These are phyloP conservation scores for Tadarida brasiliensis DNA, from an alignment of 2,797 vertebrate species.

Conservation along the genomic window DNA sequence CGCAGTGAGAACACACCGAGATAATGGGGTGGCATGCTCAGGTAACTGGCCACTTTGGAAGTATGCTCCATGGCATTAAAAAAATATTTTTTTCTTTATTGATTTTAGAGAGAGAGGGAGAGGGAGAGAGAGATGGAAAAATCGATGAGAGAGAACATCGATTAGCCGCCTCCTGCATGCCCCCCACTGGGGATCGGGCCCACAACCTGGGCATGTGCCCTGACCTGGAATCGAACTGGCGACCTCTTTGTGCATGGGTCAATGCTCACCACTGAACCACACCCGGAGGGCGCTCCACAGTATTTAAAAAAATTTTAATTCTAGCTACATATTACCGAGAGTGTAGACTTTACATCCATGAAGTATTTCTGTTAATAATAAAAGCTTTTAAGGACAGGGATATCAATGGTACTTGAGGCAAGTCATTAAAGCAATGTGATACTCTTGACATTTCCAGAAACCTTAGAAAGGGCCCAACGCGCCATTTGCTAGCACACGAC, in stretches of 20 bases:
- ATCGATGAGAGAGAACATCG: no score
- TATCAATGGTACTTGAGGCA: background rate
- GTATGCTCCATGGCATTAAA: background rate
- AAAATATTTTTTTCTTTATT: no score
- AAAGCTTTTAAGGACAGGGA: background rate
- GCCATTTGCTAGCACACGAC: background rate
- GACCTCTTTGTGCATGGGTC: no score
- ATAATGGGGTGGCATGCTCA: fast-evolving
- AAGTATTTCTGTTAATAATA: background rate
- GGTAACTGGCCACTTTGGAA: background rate
- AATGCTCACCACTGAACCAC: no score
- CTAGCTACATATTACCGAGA: background rate
- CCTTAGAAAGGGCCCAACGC: background rate
- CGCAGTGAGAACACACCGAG: background rate
- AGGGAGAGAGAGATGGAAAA: no score
- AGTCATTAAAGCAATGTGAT: background rate
- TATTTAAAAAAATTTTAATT: background rate
- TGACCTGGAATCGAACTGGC: no score
- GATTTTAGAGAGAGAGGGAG: no score
- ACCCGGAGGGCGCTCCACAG: no score
- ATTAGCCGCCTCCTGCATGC: no score
- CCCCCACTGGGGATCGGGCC: no score
- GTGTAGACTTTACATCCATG: background rate
- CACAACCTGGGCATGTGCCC: no score
- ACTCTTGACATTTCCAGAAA: background rate